These are phyloP conservation scores for Telenomus remus DNA, from an alignment of 1,140 invertebrate species.

Conservation along the genomic window DNA sequence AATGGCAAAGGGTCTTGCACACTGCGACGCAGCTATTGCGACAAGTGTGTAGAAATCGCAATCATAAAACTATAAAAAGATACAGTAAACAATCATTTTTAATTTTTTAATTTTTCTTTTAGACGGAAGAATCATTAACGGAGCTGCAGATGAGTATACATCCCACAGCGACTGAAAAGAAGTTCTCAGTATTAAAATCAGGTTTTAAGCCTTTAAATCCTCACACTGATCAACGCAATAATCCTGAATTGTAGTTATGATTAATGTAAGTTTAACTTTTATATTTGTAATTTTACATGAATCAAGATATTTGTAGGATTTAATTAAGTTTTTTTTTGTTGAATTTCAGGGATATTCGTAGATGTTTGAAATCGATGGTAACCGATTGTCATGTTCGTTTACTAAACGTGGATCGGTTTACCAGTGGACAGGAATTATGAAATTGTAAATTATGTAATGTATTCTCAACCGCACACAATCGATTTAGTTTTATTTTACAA, in stretches of 20 bases:
- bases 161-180: constrained; percentile 76
- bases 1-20: constrained; percentile 85
- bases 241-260: constrained; percentile 67
- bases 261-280: constrained; percentile 22
- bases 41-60: constrained; percentile 75
- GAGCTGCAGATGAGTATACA: constrained; percentile 81
- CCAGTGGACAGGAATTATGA: constrained; percentile 19
- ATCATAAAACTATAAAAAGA: constrained; percentile 9
- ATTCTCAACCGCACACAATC: constrained; percentile 49
- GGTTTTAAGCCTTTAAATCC: constrained; percentile 66
- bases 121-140: constrained; percentile 81
- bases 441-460: constrained; percentile 56
- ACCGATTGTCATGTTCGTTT: constrained; percentile 21
- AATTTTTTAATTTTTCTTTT: constrained; percentile 38
- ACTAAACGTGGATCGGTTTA: constrained; percentile 3
- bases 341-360: too few species aligned
- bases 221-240: constrained; percentile 62
- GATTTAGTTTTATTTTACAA: constrained; percentile 38
- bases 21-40: constrained; percentile 79
- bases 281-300: too few species aligned
- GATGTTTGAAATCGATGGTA: not conserved
- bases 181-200: constrained; percentile 74
- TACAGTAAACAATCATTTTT: constrained; percentile 1
- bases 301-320: too few species aligned
- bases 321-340: too few species aligned